phyloP scores from a whole-genome alignment of 1,140 invertebrate species.

The Drosophila eugracilis region DNA sequence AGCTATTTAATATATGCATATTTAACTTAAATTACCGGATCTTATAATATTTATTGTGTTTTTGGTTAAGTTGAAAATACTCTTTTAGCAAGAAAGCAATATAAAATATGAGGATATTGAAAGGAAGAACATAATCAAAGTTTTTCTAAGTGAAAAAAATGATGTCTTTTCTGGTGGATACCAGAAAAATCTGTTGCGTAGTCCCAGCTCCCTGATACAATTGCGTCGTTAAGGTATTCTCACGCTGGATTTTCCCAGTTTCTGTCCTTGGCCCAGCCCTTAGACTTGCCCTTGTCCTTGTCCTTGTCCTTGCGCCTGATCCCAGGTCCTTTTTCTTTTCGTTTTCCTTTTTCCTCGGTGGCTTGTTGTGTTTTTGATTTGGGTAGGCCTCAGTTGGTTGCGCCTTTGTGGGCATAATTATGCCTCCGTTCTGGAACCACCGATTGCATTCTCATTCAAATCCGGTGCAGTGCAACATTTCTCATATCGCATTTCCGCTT shows the following conservation, averaged over 20 bases:
- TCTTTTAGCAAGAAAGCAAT: no score
- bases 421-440: slow-evolving; percentile 34
- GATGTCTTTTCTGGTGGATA: slow-evolving; percentile 31
- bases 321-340: slow-evolving; percentile 16
- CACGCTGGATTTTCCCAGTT: slow-evolving; percentile 53
- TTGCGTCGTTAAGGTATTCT: slow-evolving; percentile 47
- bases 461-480: slow-evolving; percentile 56
- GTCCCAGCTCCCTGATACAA: slow-evolving; percentile 30
- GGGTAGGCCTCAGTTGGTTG: slow-evolving; percentile 61
- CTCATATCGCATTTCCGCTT: slow-evolving; percentile 69
- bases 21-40: no score
- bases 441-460: slow-evolving; percentile 73
- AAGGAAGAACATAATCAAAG: no score
- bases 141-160: slow-evolving; percentile 5
- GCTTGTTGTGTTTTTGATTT: slow-evolving; percentile 69
- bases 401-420: slow-evolving; percentile 46
- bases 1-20: no score
- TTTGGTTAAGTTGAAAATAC: no score
- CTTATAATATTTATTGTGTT: no score
- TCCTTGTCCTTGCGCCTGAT: slow-evolving; percentile 56
- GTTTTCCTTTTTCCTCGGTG: slow-evolving; percentile 41
- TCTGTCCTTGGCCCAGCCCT: slow-evolving; percentile 41
- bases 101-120: no score
- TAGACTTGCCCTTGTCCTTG: slow-evolving; percentile 52
- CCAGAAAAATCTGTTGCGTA: slow-evolving; percentile 51